Evolutionary conservation across 2,797 vertebrate genomes (phyloP), one percentile per base, ranked within the genome.

Genomic region (Vireo griseus): DNA sequence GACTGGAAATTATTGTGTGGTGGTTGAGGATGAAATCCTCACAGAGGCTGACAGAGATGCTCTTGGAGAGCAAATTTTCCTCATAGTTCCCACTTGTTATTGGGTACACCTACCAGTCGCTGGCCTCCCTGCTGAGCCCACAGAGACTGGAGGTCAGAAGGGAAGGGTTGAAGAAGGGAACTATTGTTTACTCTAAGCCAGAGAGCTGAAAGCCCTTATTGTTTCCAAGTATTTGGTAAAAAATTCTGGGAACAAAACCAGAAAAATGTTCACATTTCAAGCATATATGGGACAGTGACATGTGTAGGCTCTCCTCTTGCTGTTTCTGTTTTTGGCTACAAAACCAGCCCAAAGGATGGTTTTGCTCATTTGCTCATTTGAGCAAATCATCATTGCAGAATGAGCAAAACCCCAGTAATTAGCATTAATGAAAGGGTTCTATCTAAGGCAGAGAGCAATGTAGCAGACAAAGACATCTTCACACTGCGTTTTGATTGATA

Each of bases 401-500:
- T 75, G 17, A 84, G 26, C 33, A 95, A 80, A 74, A 76, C 25
- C 72, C 52, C 22, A 67, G 35, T 80, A 91, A 95, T 76, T 29
- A 77, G 29, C 19, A 51, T 92, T 91, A 92, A 95, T 88, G 79
- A 88, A 95, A 92, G n/a, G 25, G 10, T 13, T 96, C 39, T 72
- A 44, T 73, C 40, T 69, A 65, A 21, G 33, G 17, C 42, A 75
- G 37, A 39, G 25, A 90, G 25, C 45, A 26, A 5, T 37, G 58
- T 35, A 89, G 57, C 61, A 92, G 83, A 94, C 92, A 95, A 72
- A 95, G 77, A 78, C 5, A 90, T 91, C 62, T 92, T 77, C 81
- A 48, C 65, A 67, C 62, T 76, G 76, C 83, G 61, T 94, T 68
- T 83, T 94, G 95, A 97, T 21, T 96, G 96, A 88, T 77, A 72